These are phyloP conservation scores for Emydocephalus ijimae DNA, from an alignment of 2,113 vertebrate species.

Conservation along the genomic window DNA sequence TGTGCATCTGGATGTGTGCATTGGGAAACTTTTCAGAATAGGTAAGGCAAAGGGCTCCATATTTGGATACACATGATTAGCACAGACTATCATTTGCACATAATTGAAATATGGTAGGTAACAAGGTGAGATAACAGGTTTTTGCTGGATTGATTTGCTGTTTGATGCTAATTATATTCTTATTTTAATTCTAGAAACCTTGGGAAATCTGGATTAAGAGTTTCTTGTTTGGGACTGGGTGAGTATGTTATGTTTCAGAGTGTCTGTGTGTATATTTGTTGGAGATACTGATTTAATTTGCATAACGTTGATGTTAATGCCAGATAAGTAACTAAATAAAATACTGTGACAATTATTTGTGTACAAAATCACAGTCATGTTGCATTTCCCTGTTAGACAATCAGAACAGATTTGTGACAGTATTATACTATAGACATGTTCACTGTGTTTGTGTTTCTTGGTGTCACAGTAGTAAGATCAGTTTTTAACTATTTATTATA, in stretches of 20 bases:
- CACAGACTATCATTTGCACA: neutral
- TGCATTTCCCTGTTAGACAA: neutral
- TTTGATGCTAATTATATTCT: slow-evolving; percentile 23
- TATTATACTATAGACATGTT: neutral
- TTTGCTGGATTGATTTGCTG: neutral
- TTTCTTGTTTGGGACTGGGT: slow-evolving; percentile 92
- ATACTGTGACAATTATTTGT: neutral
- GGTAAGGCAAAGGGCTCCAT: neutral
- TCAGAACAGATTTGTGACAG: neutral
- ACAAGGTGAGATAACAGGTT: neutral
- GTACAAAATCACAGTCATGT: neutral
- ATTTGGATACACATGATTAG: neutral
- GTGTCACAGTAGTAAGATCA: neutral
- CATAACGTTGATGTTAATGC: neutral
- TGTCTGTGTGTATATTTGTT: neutral
- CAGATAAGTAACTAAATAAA: neutral
- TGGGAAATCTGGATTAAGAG: slow-evolving; percentile 92
- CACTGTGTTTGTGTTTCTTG: accelerated
- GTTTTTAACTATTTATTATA: neutral
- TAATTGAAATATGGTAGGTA: neutral
- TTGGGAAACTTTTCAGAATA: neutral
- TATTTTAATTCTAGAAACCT: slow-evolving; percentile 81
- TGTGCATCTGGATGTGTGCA: neutral
- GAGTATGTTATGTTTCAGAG: slow-evolving; percentile 63
- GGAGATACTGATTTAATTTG: neutral